Conservation (phyloP, 2,797 vertebrate species). For the Acrocephalus scirpaceus region DNA sequence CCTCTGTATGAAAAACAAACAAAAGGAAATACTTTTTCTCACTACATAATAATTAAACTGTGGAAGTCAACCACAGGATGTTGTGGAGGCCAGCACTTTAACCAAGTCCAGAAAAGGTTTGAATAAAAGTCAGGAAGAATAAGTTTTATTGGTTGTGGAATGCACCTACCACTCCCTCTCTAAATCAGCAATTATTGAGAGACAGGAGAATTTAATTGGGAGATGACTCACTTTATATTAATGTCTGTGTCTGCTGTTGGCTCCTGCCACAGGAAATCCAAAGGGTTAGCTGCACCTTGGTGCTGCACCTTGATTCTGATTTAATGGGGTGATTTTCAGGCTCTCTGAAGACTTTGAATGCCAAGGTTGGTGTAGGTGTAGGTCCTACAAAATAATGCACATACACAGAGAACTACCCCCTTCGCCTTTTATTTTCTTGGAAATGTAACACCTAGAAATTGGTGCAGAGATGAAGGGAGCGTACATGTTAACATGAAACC, state of each 20-base stretch:
- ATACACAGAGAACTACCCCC: not conserved
- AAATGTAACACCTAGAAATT: not conserved
- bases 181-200: not conserved
- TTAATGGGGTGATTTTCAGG: not conserved
- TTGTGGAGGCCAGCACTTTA: not conserved
- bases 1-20: not conserved
- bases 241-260: not conserved
- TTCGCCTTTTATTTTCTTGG: not conserved
- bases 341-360: not conserved
- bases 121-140: not conserved
- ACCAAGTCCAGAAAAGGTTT: constrained; percentile 9
- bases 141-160: not conserved
- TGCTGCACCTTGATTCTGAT: not conserved
- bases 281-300: not conserved
- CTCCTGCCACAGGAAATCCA: not conserved
- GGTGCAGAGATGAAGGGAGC: not conserved
- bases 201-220: not conserved
- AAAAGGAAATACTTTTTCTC: constrained; percentile 7
- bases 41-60: constrained; percentile 20
- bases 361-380: not conserved
- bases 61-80: constrained; percentile 24
- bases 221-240: not conserved
- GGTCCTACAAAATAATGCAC: not conserved
- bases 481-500: not conserved
- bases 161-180: not conserved